phyloP scores from a whole-genome alignment of 2,113 vertebrate genomes.

The rabbit (Oryctolagus cuniculus) region DNA sequence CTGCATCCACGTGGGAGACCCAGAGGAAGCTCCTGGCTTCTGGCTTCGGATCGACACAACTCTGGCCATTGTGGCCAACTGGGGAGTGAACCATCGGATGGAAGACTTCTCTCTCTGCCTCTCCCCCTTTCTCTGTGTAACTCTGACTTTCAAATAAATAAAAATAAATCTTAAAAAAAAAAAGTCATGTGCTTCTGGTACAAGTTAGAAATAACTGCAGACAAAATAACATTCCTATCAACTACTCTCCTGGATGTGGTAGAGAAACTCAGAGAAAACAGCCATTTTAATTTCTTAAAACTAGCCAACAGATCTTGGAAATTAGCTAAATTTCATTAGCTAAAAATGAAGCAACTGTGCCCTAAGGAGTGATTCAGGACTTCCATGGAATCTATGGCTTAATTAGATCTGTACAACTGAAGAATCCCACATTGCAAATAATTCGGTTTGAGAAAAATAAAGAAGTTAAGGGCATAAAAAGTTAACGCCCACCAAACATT shows the following conservation, averaged over 20 bases:
- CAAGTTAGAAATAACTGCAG: slow-evolving; percentile 44
- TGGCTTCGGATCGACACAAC: too few relatives aligned
- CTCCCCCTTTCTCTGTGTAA: too few relatives aligned
- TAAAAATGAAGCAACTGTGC: slow-evolving; percentile 25
- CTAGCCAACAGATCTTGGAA: slow-evolving; percentile 27
- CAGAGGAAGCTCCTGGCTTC: too few relatives aligned
- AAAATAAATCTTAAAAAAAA: neutral
- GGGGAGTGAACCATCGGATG: too few relatives aligned
- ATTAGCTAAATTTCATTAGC: slow-evolving; percentile 61
- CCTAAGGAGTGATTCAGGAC: neutral
- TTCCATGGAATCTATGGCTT: neutral
- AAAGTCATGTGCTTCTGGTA: slow-evolving; percentile 28
- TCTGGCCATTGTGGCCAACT: too few relatives aligned
- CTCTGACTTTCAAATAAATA: too few relatives aligned
- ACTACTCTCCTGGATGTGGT: slow-evolving; percentile 10
- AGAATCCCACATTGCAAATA: neutral
- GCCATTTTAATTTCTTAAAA: slow-evolving; percentile 56
- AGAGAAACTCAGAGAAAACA: slow-evolving; percentile 46
- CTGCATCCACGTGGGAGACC: too few relatives aligned
- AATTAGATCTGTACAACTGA: neutral
- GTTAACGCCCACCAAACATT: neutral
- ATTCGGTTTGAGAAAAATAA: slow-evolving; percentile 24
- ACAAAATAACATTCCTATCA: neutral
- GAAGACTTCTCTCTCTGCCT: too few relatives aligned
- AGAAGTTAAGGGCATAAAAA: slow-evolving; percentile 42